Conservation (phyloP, 2,888 invertebrate genomes). For the Miltochrista miniata region DNA sequence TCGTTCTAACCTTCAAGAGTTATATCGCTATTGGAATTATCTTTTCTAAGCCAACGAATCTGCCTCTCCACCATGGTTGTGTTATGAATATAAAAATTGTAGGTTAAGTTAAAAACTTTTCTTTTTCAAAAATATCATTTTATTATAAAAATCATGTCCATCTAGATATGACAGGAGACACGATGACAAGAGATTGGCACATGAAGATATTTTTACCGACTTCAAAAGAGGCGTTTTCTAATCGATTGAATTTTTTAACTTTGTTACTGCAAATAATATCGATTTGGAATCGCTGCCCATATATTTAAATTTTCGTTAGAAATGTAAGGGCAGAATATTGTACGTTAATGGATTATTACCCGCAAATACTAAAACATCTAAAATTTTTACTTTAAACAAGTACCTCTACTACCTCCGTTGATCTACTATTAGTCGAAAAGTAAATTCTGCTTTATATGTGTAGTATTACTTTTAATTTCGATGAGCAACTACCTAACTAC, state of each 20-base stretch:
- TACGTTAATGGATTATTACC: too few relatives aligned
- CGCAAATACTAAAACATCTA: too few relatives aligned
- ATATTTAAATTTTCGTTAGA: not conserved
- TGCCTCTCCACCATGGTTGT: slow-evolving; percentile 20
- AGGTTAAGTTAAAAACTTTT: not conserved
- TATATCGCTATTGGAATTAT: slow-evolving; percentile 10
- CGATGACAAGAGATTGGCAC: slow-evolving; percentile 1
- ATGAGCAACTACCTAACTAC: too few relatives aligned
- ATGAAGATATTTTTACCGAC: too few relatives aligned
- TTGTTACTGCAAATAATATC: too few relatives aligned
- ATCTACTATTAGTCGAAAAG: too few relatives aligned
- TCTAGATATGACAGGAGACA: slow-evolving; percentile 18
- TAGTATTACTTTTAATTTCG: too few relatives aligned
- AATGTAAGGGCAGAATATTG: not conserved
- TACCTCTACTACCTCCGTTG: too few relatives aligned
- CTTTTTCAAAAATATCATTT: slow-evolving; percentile 35
- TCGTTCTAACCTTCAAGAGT: slow-evolving; percentile 24
- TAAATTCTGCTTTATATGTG: too few relatives aligned
- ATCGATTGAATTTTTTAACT: too few relatives aligned
- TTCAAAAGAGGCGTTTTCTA: not conserved
- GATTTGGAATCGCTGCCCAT: not conserved
- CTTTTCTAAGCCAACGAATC: slow-evolving; percentile 4
- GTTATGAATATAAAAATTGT: not conserved
- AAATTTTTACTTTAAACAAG: too few relatives aligned
- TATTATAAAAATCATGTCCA: slow-evolving; percentile 28